A percentile compares a stretch with the other conserved stretches of the same genome.
phyloP scores from a whole-genome alignment of 1,140 invertebrate species.

The Delia radicum region DNA sequence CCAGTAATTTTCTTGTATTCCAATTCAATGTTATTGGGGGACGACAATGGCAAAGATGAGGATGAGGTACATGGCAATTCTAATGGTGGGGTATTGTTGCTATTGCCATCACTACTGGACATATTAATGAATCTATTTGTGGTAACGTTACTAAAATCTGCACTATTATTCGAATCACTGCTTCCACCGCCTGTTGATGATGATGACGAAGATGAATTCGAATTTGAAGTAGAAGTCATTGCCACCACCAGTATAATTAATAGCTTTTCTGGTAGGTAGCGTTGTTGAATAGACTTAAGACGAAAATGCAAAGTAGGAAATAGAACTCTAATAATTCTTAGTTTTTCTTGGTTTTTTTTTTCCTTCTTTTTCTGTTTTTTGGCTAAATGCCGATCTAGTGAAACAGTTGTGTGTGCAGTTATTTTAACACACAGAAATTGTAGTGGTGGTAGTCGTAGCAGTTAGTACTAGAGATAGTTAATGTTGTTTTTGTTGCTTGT shows the following conservation, averaged over 20 bases:
- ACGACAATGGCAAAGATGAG: neutral
- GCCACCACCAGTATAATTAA: neutral
- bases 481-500: neutral
- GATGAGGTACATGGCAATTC: too few relatives aligned
- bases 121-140: neutral
- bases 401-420: constrained; percentile 11
- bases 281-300: too few relatives aligned
- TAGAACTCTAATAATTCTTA: too few relatives aligned
- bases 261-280: neutral
- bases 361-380: constrained; percentile 1
- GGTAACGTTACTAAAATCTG: neutral
- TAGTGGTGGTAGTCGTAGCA: neutral
- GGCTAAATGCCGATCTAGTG: constrained; percentile 13
- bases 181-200: neutral
- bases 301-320: too few relatives aligned
- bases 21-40: constrained; percentile 9
- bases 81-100: neutral
- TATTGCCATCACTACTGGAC: neutral
- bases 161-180: neutral
- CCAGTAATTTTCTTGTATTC: neutral
- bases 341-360: neutral
- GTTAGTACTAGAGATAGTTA: neutral
- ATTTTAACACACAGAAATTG: neutral
- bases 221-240: constrained; percentile 19
- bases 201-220: neutral